A percentile compares a stretch with the other conserved stretches of the same genome.
Evolutionary conservation across 2,888 invertebrate genomes (phyloP).

Genomic region (Aproaerema taeniolella): DNA sequence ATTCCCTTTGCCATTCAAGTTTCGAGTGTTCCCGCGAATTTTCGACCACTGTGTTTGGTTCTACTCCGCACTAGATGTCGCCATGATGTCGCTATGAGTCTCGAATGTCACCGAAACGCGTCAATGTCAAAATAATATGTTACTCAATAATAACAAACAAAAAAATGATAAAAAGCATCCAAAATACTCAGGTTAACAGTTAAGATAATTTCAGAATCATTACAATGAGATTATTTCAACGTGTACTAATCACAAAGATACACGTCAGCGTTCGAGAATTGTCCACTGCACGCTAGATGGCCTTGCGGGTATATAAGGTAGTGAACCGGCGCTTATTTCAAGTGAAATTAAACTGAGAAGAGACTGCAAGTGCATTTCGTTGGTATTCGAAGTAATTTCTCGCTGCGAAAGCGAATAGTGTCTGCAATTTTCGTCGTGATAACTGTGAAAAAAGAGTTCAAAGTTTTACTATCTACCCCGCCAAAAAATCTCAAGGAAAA

Average conservation of each 20-base stretch:
- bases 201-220: constrained; percentile 1
- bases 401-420: too few species aligned
- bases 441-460: too few species aligned
- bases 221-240: too few species aligned
- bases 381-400: background rate
- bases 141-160: background rate
- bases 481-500: too few species aligned
- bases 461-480: too few species aligned
- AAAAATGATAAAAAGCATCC: constrained; percentile 1
- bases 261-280: constrained; percentile 21
- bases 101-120: too few species aligned
- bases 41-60: too few species aligned
- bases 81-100: too few species aligned
- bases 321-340: background rate
- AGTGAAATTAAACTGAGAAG: background rate
- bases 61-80: constrained; percentile 6
- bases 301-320: constrained; percentile 37
- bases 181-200: background rate
- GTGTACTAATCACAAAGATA: background rate
- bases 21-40: too few species aligned
- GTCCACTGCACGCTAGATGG: constrained; percentile 37
- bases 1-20: too few species aligned
- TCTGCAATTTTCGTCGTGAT: too few species aligned
- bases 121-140: background rate
- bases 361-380: background rate